Evolutionary conservation across 2,113 vertebrate species (phyloP).

Genomic region (Epinephelus cyanopodus): DNA sequence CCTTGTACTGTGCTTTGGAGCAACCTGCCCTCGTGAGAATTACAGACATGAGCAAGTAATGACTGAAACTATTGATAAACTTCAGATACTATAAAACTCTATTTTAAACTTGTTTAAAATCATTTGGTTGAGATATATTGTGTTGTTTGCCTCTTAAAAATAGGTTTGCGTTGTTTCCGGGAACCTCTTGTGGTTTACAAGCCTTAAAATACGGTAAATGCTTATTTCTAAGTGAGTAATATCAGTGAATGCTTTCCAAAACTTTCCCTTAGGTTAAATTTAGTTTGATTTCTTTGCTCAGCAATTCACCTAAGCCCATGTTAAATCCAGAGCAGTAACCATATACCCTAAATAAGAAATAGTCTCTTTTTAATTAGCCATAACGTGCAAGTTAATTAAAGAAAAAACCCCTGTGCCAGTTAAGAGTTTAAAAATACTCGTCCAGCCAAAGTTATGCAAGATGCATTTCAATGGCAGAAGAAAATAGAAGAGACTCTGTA

Average conservation of each 20-base stretch:
- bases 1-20: background rate
- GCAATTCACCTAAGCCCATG: slow-evolving; percentile 25
- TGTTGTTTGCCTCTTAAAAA: background rate
- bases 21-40: background rate
- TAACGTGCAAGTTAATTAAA: slow-evolving; percentile 81
- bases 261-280: slow-evolving; percentile 16
- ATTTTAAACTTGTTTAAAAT: background rate
- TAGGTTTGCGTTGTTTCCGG: background rate
- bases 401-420: slow-evolving; percentile 74
- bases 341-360: slow-evolving; percentile 80
- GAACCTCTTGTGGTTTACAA: background rate
- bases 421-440: slow-evolving; percentile 68
- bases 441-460: slow-evolving; percentile 79
- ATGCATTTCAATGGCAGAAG: slow-evolving; percentile 83
- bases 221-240: slow-evolving; percentile 28
- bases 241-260: slow-evolving; percentile 32
- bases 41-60: background rate
- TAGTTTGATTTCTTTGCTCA: background rate
- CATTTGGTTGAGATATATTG: background rate
- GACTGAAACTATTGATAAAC: background rate
- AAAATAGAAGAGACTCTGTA: slow-evolving; percentile 84
- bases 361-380: slow-evolving; percentile 82
- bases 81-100: background rate
- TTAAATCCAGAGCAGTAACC: slow-evolving; percentile 30
- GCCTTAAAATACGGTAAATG: slow-evolving; percentile 4